Evolutionary conservation across 2,888 invertebrate genomes (phyloP).

Genomic region (Rhagonycha lutea): DNA sequence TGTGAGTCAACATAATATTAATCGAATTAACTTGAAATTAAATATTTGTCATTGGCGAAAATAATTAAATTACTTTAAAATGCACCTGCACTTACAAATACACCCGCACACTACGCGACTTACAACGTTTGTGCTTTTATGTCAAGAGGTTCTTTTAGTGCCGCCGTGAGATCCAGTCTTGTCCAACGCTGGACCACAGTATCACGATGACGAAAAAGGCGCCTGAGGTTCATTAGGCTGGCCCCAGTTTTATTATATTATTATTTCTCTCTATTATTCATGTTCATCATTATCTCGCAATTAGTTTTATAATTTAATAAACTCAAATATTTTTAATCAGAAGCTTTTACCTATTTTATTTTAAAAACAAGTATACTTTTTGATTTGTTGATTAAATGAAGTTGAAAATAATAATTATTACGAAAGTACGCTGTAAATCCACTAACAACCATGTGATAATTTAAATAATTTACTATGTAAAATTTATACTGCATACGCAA

Average conservation of each 20-base stretch:
- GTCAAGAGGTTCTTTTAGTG: conserved; percentile 31
- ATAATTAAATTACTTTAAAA: not conserved
- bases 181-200: conserved; percentile 36
- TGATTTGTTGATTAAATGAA: not conserved
- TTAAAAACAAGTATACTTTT: not conserved
- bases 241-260: conserved; percentile 24
- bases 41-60: not conserved
- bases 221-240: conserved; percentile 32
- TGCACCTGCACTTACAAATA: conserved; percentile 14
- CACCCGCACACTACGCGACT: conserved; percentile 30
- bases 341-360: not conserved
- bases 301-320: not conserved
- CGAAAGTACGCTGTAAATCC: not conserved
- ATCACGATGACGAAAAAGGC: conserved; percentile 36
- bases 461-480: not conserved
- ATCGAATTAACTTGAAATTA: not conserved
- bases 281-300: conserved; percentile 18
- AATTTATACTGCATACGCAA: not conserved
- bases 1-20: not conserved
- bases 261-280: conserved; percentile 29
- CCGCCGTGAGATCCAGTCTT: conserved; percentile 34
- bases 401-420: not conserved
- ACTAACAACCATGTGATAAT: not conserved
- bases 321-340: not conserved
- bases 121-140: conserved; percentile 31